Evolutionary conservation across 2,113 vertebrate genomes (phyloP).

Genomic region (Osmerus eperlanus): DNA sequence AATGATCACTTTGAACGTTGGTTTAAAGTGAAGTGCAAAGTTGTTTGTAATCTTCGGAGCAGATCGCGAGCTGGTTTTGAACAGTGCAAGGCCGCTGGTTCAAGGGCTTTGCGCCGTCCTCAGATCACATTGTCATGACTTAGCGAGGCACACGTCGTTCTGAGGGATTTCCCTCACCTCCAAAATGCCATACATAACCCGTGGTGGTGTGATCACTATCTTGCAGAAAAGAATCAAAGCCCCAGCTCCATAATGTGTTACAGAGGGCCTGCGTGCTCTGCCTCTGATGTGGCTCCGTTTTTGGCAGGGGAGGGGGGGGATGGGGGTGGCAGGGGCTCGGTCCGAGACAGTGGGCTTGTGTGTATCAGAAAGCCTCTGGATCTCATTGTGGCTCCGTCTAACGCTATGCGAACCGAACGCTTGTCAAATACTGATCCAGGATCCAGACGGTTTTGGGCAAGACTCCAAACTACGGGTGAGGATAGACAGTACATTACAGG

Average conservation of each 20-base stretch:
- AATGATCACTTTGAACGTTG: background rate
- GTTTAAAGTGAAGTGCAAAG: background rate
- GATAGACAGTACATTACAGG: conserved; percentile 18
- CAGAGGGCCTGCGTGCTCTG: conserved; percentile 42
- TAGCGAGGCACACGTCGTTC: conserved; percentile 28
- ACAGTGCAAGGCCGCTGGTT: background rate
- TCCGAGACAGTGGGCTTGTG: conserved; percentile 6
- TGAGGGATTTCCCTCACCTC: conserved; percentile 36
- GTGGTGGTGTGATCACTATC: conserved; percentile 46
- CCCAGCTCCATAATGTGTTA: conserved; percentile 41
- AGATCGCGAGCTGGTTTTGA: background rate
- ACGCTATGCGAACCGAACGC: conserved; percentile 43
- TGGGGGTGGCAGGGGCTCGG: background rate
- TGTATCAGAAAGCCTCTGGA: conserved; percentile 49
- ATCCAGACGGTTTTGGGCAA: conserved; percentile 33
- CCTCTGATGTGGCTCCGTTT: conserved; percentile 57
- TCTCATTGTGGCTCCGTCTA: conserved; percentile 55
- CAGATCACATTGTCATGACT: background rate
- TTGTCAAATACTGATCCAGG: conserved; percentile 42
- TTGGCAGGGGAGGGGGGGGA: conserved; percentile 21
- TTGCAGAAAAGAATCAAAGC: conserved; percentile 46
- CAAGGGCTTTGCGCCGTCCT: background rate
- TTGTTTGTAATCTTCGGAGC: background rate
- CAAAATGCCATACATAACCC: conserved; percentile 38
- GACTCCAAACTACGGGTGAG: conserved; percentile 33